Conservation (phyloP, 92 coral and sea anemone genomes). For the Palythoa grandis region DNA sequence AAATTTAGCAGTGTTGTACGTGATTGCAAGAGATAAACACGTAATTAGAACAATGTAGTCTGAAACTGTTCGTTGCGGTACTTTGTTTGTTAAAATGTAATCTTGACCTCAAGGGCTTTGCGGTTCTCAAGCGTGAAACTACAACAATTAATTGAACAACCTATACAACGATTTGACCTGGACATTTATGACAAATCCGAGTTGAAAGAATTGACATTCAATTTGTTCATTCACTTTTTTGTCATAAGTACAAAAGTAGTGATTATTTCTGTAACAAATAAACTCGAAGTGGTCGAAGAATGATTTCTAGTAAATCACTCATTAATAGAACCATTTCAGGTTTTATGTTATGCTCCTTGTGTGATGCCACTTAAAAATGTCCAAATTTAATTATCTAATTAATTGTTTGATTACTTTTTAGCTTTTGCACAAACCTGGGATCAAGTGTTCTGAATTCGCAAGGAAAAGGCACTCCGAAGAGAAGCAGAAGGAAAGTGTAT, state of each 20-base stretch:
- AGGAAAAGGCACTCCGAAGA: not conserved
- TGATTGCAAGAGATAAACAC: not conserved
- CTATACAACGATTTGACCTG: slow-evolving; percentile 12
- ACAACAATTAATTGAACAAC: not conserved
- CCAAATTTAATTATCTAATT: slow-evolving; percentile 38
- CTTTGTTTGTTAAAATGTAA: not conserved
- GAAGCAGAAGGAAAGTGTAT: not conserved
- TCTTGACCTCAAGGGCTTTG: slow-evolving; percentile 23
- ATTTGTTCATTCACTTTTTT: not conserved
- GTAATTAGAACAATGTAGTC: not conserved
- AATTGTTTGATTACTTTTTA: slow-evolving; percentile 39
- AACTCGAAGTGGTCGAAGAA: not conserved
- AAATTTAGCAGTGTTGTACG: not conserved
- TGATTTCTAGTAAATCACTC: not conserved
- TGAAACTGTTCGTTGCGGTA: not conserved
- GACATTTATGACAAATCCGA: slow-evolving; percentile 6
- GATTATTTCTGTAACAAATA: not conserved
- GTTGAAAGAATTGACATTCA: not conserved
- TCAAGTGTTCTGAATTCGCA: slow-evolving; percentile 1
- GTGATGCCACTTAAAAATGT: slow-evolving; percentile 26
- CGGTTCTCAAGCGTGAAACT: slow-evolving; percentile 16
- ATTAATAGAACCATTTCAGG: slow-evolving; percentile 14
- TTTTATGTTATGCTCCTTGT: slow-evolving; percentile 24
- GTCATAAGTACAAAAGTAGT: not conserved
- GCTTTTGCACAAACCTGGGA: slow-evolving; percentile 36